These are phyloP conservation scores for Arctocebus calabarensis DNA, from an alignment of 2,797 vertebrate species.

Conservation along the genomic window DNA sequence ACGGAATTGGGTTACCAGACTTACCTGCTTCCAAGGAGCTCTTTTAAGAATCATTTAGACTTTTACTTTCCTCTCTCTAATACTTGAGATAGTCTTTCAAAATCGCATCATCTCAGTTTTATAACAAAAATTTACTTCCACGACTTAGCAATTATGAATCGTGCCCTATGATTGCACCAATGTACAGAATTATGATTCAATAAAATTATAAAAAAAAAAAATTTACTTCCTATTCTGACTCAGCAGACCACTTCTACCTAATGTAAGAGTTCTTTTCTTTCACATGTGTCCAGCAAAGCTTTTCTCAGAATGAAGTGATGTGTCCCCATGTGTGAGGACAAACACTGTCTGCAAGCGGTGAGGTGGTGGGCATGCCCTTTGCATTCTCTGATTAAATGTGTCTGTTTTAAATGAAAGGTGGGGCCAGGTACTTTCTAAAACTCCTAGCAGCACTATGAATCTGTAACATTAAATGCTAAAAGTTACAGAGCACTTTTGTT, in stretches of 20 bases:
- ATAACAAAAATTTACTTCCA: not conserved
- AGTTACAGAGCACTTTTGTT: not conserved
- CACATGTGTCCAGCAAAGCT: not conserved
- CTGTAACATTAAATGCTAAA: not conserved
- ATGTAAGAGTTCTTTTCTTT: not conserved
- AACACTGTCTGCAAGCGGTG: not conserved
- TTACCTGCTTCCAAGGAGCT: not conserved
- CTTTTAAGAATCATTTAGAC: conserved; percentile 38
- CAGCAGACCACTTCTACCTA: not conserved
- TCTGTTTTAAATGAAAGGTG: not conserved
- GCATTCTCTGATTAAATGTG: not conserved
- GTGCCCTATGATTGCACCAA: too few species aligned
- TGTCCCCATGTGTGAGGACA: not conserved
- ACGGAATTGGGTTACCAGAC: conserved; percentile 53
- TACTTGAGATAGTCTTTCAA: not conserved
- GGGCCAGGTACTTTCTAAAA: not conserved
- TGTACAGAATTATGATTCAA: too few species aligned
- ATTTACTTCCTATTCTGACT: not conserved
- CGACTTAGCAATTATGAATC: too few species aligned
- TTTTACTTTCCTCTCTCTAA: not conserved
- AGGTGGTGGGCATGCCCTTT: not conserved
- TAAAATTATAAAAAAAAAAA: too few species aligned
- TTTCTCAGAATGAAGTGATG: not conserved
- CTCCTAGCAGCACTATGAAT: not conserved
- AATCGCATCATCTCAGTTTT: not conserved